A percentile compares a stretch with the other conserved stretches of the same genome.
Evolutionary conservation across 2,797 vertebrate genomes (phyloP).

Genomic region (Graptemys geographica): DNA sequence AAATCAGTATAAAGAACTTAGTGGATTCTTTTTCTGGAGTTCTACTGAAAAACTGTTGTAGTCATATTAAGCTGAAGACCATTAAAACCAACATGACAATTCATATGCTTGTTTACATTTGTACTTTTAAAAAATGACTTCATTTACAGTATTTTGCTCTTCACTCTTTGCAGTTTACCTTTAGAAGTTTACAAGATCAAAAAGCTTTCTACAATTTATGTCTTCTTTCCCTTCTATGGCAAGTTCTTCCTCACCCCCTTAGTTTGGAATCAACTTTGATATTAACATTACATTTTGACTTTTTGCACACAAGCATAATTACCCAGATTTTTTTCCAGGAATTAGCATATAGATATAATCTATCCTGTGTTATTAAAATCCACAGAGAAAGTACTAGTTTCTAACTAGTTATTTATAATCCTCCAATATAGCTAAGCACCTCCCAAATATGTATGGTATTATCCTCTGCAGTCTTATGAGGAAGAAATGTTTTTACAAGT

Average conservation of each 20-base stretch:
- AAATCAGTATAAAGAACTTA: background rate
- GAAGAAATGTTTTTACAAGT: background rate
- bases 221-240: rapidly evolving
- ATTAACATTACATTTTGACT: background rate
- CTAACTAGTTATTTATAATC: background rate
- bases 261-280: background rate
- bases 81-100: background rate
- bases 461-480: background rate
- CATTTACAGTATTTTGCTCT: background rate
- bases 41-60: background rate
- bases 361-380: background rate
- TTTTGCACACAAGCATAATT: background rate
- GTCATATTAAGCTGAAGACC: conserved; percentile 12
- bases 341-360: background rate
- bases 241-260: background rate
- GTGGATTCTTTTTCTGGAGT: conserved; percentile 16
- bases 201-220: rapidly evolving
- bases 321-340: background rate
- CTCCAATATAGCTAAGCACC: background rate
- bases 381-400: background rate
- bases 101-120: background rate
- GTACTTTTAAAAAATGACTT: background rate
- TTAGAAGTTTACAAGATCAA: background rate
- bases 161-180: background rate
- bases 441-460: background rate